Evolutionary conservation across 2,797 vertebrate species (phyloP).

Genomic region (Pseudomugil tenellus): DNA sequence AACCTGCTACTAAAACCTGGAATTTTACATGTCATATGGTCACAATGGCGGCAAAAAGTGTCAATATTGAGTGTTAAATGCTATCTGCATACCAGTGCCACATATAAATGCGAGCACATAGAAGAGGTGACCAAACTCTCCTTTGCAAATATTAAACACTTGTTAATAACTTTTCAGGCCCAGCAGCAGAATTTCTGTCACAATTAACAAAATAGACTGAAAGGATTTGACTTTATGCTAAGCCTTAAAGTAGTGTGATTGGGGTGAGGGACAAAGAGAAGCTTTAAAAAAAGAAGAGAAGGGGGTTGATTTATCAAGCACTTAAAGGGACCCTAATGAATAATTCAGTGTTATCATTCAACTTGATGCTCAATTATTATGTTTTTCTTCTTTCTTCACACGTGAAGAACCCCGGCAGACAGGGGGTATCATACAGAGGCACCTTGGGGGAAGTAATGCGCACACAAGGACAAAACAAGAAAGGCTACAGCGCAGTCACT

Average conservation of each 20-base stretch:
- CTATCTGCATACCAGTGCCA: constrained; percentile 41
- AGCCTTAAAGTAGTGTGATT: constrained; percentile 79
- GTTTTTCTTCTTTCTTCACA: constrained; percentile 85
- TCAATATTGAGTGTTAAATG: constrained; percentile 58
- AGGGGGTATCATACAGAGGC: constrained; percentile 81
- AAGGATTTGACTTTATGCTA: constrained; percentile 80
- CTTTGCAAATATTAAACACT: constrained; percentile 89
- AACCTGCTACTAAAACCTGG: constrained; percentile 32
- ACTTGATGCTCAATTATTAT: constrained; percentile 85
- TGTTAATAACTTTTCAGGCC: constrained; percentile 85
- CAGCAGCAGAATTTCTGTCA: constrained; percentile 80
- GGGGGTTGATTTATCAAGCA: constrained; percentile 84
- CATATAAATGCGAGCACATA: constrained; percentile 43
- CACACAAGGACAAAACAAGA: constrained; percentile 89
- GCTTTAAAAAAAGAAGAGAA: constrained; percentile 70
- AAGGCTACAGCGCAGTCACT: constrained; percentile 83
- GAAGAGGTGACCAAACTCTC: constrained; percentile 78
- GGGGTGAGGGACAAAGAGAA: constrained; percentile 79
- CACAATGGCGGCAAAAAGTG: constrained; percentile 59
- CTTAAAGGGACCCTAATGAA: constrained; percentile 90
- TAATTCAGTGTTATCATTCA: constrained; percentile 96
- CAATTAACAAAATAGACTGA: constrained; percentile 74
- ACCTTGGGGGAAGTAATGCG: constrained; percentile 86
- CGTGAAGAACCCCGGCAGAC: constrained; percentile 84
- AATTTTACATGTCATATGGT: constrained; percentile 53